Evolutionary conservation across 2,797 vertebrate species (phyloP).

Genomic region (Chelon auratus): DNA sequence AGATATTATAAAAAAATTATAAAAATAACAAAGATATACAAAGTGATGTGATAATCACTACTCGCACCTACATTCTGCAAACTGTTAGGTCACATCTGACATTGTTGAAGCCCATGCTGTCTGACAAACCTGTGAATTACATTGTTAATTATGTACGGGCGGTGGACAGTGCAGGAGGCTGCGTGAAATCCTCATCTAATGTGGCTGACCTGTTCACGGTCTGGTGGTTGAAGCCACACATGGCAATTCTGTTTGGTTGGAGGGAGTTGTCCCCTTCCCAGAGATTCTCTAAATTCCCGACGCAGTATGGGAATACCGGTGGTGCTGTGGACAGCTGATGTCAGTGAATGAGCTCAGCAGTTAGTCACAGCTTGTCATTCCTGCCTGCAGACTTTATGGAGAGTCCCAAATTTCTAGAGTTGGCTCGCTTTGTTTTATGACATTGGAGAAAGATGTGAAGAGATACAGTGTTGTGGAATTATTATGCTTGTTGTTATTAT

Average conservation of each 20-base stretch:
- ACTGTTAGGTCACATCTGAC: slow-evolving; percentile 4
- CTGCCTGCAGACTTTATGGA: slow-evolving; percentile 4
- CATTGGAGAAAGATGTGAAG: background rate
- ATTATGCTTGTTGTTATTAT: slow-evolving; percentile 15
- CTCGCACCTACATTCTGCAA: slow-evolving; percentile 4
- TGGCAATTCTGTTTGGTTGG: slow-evolving; percentile 4
- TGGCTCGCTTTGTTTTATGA: slow-evolving; percentile 7
- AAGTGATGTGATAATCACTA: slow-evolving; percentile 2
- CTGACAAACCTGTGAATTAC: slow-evolving; percentile 15
- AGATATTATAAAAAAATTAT: background rate
- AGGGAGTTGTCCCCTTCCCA: slow-evolving; percentile 61
- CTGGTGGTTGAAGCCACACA: slow-evolving; percentile 10
- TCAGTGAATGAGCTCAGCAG: slow-evolving; percentile 29
- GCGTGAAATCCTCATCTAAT: background rate
- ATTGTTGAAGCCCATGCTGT: background rate
- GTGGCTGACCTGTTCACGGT: slow-evolving; percentile 14
- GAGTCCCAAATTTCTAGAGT: background rate
- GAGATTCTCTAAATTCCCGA: slow-evolving; percentile 71
- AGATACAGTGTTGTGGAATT: background rate
- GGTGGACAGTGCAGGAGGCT: background rate
- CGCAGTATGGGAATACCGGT: slow-evolving; percentile 36
- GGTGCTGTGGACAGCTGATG: slow-evolving; percentile 70
- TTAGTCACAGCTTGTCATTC: slow-evolving; percentile 18
- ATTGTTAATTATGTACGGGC: background rate
- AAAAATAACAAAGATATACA: no score